Evolutionary conservation across 2,888 invertebrate genomes (phyloP), one percentile per base, ranked within the genome.

Genomic region (Mesorhabditis belari): DNA sequence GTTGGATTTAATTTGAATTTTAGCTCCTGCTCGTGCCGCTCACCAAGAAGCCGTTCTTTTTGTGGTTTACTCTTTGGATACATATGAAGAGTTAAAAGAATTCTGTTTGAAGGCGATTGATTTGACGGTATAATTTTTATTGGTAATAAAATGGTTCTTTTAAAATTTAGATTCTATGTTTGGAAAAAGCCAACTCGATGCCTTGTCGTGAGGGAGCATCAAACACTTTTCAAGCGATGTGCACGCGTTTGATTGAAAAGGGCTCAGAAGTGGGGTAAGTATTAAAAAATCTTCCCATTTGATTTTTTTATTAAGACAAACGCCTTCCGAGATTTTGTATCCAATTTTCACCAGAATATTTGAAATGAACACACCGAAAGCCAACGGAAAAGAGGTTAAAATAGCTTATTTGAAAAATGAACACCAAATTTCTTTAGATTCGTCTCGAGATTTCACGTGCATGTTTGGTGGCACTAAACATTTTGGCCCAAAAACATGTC

Each of bases 201-300:
- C 69, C 67, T 19, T 67, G 76, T 3, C 69, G 79, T 17, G 61
- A 63, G 4, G 68, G 70, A 25, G 71, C 79, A 2, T 66, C 66
- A 51, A 74, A 76, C 26, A 70, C 71, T 29, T 62, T 79, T 27
- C 71, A 74, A 59, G 71, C 70, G 29, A 64, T 79, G 26, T 70
- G 69, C 62, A 61, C 54, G 19, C 62, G 62, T n/a, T 60, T 78
- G 5, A 59, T 77, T 21, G 66, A 67, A 24, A 27, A 66, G n/a
- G 69, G 70, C 17, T 58, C 65, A 21, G 71, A 73, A 52, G 12
- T n/a, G 21, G 51, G 21, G 12, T n/a, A 23, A 9, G 51, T 50
- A 9, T 9, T 28, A 26, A 21, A 24, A n/a, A 24, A 12, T n/a
- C 50, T 17, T 35, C 44, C 44, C n/a, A 17, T 35, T n/a, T 17